Evolutionary conservation across 1,140 invertebrate species (phyloP).

Genomic region (Hycleus cichorii): DNA sequence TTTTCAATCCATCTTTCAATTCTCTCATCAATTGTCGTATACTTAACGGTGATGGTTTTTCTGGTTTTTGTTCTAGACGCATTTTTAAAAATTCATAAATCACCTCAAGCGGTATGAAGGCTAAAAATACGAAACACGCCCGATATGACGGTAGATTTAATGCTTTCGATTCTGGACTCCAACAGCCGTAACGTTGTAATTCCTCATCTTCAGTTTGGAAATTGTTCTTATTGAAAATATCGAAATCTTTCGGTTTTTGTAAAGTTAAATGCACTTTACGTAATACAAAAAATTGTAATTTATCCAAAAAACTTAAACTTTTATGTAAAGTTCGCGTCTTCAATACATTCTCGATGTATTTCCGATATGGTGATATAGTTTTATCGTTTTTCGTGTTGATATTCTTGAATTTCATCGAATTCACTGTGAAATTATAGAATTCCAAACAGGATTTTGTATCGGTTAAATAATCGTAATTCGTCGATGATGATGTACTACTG

Average conservation of each 20-base stretch:
- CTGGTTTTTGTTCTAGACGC: slow-evolving; percentile 73
- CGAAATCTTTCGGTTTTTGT: slow-evolving; percentile 45
- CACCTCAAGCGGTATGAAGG: slow-evolving; percentile 73
- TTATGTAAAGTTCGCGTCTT: slow-evolving; percentile 78
- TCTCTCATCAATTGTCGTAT: slow-evolving; percentile 81
- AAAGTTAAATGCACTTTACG: slow-evolving; percentile 62
- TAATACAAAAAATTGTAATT: slow-evolving; percentile 57
- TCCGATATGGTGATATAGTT: slow-evolving; percentile 49
- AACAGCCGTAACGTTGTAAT: slow-evolving; percentile 60
- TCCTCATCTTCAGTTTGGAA: slow-evolving; percentile 43
- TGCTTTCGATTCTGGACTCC: slow-evolving; percentile 64
- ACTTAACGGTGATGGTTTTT: slow-evolving; percentile 76
- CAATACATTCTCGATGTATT: slow-evolving; percentile 79
- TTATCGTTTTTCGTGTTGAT: slow-evolving; percentile 38
- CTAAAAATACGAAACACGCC: slow-evolving; percentile 75
- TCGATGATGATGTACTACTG: slow-evolving; percentile 33
- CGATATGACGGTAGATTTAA: slow-evolving; percentile 78
- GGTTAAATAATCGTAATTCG: slow-evolving; percentile 19
- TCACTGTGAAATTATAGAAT: slow-evolving; percentile 39
- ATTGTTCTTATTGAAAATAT: slow-evolving; percentile 26
- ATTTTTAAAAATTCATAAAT: slow-evolving; percentile 82
- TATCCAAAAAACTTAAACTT: slow-evolving; percentile 65
- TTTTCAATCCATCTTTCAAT: slow-evolving; percentile 74
- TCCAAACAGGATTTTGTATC: slow-evolving; percentile 26
- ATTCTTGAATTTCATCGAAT: slow-evolving; percentile 35